Evolutionary conservation across 2,888 invertebrate species (phyloP), one percentile per base, ranked within the genome.

Genomic region (Anarsia innoxiella): DNA sequence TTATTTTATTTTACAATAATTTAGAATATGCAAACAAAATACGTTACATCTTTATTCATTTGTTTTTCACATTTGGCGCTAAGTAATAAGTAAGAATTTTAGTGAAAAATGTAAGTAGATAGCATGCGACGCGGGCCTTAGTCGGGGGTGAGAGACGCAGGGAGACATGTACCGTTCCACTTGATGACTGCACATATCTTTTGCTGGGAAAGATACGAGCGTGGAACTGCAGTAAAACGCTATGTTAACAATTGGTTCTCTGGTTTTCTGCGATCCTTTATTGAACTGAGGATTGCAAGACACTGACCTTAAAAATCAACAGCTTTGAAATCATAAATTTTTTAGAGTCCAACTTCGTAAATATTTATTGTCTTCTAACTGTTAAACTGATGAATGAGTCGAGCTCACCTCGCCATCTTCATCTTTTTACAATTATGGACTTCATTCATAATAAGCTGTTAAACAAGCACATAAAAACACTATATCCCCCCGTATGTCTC

Each of bases 151-250:
- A n/a, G n/a, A 25, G 25, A n/a, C 8, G 25, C n/a, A 9, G n/a
- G 8, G n/a, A 25, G 25, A 25, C 8, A 19, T 19, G 19, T 19
- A 3, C 25, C n/a, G 25, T 25, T 25, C 25, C 55, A 51, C 52
- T 56, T 66, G 63, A 69, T 71, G 62, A 60, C 59, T 56, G 58
- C 53, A 62, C 66, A 62, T 67, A 64, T 62, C 52, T 63, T 51
- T 53, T 44, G 53, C 40, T 3, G 6, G 19, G 19, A 19, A 6
- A 19, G n/a, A n/a, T n/a, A n/a, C n/a, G n/a, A n/a, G n/a, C n/a
- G n/a, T n/a, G n/a, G n/a, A n/a, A n/a, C n/a, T n/a, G n/a, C n/a
- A n/a, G n/a, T n/a, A n/a, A n/a, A n/a, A n/a, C n/a, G n/a, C n/a
- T n/a, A n/a, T n/a, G n/a, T n/a, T n/a, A n/a, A n/a, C n/a, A n/a